Percentiles rank a stretch among this genome's conserved stretches.
These are phyloP conservation scores for Philereme vetulata DNA, from an alignment of 2,888 invertebrate genomes.

Conservation along the genomic window DNA sequence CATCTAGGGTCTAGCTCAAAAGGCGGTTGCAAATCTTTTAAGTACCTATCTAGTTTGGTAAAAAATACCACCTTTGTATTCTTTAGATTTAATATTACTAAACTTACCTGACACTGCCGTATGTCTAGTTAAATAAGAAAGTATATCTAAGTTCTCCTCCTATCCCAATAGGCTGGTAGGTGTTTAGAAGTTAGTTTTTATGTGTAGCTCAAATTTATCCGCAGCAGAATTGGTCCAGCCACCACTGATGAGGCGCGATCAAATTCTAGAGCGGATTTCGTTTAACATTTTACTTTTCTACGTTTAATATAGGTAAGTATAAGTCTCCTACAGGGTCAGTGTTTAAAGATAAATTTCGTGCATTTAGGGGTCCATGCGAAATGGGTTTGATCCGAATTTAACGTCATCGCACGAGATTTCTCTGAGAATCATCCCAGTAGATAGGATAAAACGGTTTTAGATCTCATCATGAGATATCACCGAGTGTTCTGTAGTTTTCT, in stretches of 20 bases:
- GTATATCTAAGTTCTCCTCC: neutral
- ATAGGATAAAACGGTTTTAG: neutral
- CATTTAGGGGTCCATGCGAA: no score
- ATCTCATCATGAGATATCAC: conserved; percentile 15
- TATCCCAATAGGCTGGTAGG: no score
- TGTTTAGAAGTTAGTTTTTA: neutral
- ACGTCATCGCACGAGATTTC: no score
- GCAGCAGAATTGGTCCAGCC: no score
- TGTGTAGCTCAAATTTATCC: neutral
- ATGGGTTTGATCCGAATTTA: no score
- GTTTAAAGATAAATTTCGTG: no score
- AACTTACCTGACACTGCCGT: no score
- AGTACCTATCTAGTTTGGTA: neutral
- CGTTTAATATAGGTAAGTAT: conserved; percentile 5
- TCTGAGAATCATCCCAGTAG: no score
- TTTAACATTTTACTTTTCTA: no score
- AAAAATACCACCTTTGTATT: neutral
- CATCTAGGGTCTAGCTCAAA: conserved; percentile 6
- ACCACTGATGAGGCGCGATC: no score
- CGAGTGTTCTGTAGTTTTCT: conserved; percentile 13
- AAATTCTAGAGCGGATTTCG: no score
- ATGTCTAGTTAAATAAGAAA: no score
- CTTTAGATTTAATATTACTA: neutral
- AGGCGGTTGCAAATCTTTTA: conserved; percentile 15
- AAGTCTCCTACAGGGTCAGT: conserved; percentile 2